Percentiles rank a stretch among this genome's conserved stretches.
These are phyloP conservation scores for Acanthopagrus latus DNA, from an alignment of 2,797 vertebrate genomes.

Conservation along the genomic window DNA sequence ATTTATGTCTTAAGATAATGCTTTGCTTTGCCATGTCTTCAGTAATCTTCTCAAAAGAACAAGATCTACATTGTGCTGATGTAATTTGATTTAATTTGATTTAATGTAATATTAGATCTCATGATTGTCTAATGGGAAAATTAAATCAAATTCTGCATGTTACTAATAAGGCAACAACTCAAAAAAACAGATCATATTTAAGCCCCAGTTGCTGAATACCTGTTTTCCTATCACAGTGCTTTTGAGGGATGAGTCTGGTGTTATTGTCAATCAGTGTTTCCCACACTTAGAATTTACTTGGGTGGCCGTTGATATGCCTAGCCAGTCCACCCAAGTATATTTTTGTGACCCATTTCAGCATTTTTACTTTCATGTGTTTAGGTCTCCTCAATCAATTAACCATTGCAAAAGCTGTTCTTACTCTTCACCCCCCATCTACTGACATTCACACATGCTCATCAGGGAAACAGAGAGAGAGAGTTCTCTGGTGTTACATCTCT, in stretches of 20 bases:
- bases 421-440: too few species aligned
- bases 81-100: too few species aligned
- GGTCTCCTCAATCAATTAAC: too few species aligned
- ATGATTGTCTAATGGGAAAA: not conserved
- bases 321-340: too few species aligned
- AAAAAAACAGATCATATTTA: not conserved
- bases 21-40: not conserved
- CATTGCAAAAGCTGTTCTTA: too few species aligned
- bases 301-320: too few species aligned
- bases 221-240: not conserved
- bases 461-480: too few species aligned
- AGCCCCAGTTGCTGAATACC: not conserved
- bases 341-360: too few species aligned
- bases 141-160: not conserved
- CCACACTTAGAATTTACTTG: too few species aligned
- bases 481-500: too few species aligned
- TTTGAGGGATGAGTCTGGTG: not conserved
- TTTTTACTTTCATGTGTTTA: too few species aligned
- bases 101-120: not conserved
- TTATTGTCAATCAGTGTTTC: not conserved
- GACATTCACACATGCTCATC: too few species aligned
- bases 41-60: not conserved
- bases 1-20: constrained; percentile 1
- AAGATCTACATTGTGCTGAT: not conserved
- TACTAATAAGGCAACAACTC: not conserved